A percentile compares a stretch with the other conserved stretches of the same genome.
phyloP scores from a whole-genome alignment of 2,113 vertebrate genomes.

The Oenanthe oenanthe region DNA sequence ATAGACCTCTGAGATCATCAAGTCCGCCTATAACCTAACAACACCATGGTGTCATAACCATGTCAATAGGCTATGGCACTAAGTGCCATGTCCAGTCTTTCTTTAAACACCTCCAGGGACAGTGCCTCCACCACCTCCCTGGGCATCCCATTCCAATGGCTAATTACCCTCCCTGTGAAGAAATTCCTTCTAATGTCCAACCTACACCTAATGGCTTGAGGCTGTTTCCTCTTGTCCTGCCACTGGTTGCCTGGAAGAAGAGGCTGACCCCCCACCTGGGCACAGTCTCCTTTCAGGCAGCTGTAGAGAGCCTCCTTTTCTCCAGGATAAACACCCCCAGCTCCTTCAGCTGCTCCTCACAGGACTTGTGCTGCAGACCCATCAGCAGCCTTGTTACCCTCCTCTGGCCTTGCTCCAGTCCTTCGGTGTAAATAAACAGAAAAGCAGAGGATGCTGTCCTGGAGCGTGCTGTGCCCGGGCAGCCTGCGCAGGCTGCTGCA shows the following conservation, averaged over 20 bases:
- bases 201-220: not conserved
- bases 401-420: not conserved
- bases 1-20: not conserved
- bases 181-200: not conserved
- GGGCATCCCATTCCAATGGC: not conserved
- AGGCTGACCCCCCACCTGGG: accelerated
- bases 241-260: not conserved
- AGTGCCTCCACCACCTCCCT: accelerated
- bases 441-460: accelerated
- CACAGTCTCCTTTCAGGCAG: accelerated
- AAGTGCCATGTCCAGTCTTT: no score
- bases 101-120: not conserved
- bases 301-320: not conserved
- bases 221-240: not conserved
- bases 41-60: not conserved
- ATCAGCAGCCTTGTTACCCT: not conserved
- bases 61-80: not conserved
- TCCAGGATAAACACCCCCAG: not conserved
- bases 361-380: not conserved
- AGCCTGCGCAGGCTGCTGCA: accelerated
- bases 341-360: not conserved
- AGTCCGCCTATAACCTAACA: not conserved
- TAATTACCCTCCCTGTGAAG: not conserved
- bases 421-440: not conserved
- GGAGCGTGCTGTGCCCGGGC: not conserved